Evolutionary conservation across 2,888 invertebrate genomes (phyloP), one percentile per base, ranked within the genome.

Genomic region (Malthinus seriepunctatus): DNA sequence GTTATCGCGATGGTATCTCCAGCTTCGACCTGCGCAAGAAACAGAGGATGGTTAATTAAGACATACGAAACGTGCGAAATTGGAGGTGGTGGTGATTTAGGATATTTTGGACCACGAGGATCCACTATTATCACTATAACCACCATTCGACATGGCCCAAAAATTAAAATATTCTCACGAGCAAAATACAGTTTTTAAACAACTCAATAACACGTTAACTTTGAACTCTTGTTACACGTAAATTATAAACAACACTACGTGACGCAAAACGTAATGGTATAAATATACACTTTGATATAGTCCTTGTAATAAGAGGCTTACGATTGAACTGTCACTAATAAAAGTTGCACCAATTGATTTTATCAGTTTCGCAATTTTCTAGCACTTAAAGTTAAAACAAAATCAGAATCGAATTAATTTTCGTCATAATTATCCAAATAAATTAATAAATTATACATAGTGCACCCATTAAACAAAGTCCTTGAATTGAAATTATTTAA

Each of bases 1-100:
- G 91, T 91, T 76, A 90, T 88, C 72, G 92, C 91, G 81, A 89
- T 86, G 66, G 90, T 87, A 74, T 90, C 89, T 48, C 88, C 88
- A 60, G 88, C 87, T 77, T 88, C 88, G 63, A 78, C 77, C 78
- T 79, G 78, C 60, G 74, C 62, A 69, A 67, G 73, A 71, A 76
- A 75, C 56, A 73, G 70, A 63, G 65, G 64, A 8, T 76, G 75
- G 62, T 78, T 74, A 71, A 79, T 74, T 66, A 76, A 70, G 37
- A 79, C 75, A 63, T 73, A 75, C 45, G 78, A 76, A 62, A 77
- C 73, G 65, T 78, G 79, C 6, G 76, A 73, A 50, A 78, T 73
- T 66, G 67, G 75, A 63, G 71, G 69, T 64, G 23, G n/a, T n/a
- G 68, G 68, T 60, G 70, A 67, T 56, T 65, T 70, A 65, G 70